Base-by-base conservation (phyloP, 2,113 vertebrate species). In the Hippocampus mohnikei region DNA sequence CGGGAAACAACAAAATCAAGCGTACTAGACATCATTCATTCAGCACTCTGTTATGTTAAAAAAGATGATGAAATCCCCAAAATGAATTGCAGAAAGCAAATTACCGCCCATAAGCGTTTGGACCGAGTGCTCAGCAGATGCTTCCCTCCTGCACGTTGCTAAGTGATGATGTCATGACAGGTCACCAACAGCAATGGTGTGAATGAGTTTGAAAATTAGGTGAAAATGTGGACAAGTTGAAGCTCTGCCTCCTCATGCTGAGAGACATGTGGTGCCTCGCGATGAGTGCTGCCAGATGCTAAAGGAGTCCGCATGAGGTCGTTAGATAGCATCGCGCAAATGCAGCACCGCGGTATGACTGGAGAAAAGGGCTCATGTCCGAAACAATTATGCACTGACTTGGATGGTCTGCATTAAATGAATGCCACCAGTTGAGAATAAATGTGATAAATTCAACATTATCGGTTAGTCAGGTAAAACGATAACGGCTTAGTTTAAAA, bases 241-340 rank as follows among this genome's bases (percentile, higher is more conserved):
- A 62, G 63, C 2, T 13, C 42, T 2, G 55, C 61, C 76, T 27
- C 41, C 73, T 73, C 73, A 37, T 59, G 72, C 58, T 33, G 33
- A 3, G 37, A 69, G 16, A 55, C 67, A 46, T 60, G 52, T 58
- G 40, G 58, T 66, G 83, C 75, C 46, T 63, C 65, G 72, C 56
- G 53, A 73, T 66, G 79, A 79, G 81, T 61, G 33, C 73, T 61
- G 83, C 79, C 90, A 89, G 86, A 90, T 87, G 86, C 79, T 78
- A 86, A 90, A 82, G 87, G 90, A 91, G 85, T 85, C 88, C 86
- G 84, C 76, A 80, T 59, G 77, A 88, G 84, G 81, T 77, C 75
- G 82, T 75, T 71, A 74, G 81, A 80, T 84, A 80, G 73, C 81
- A 78, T 33, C 33, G 16, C 20, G 58, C 27, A 1, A 60, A 33